These are phyloP conservation scores for Drosophila meridionalis DNA, from an alignment of 2,888 invertebrate genomes.

Conservation along the genomic window DNA sequence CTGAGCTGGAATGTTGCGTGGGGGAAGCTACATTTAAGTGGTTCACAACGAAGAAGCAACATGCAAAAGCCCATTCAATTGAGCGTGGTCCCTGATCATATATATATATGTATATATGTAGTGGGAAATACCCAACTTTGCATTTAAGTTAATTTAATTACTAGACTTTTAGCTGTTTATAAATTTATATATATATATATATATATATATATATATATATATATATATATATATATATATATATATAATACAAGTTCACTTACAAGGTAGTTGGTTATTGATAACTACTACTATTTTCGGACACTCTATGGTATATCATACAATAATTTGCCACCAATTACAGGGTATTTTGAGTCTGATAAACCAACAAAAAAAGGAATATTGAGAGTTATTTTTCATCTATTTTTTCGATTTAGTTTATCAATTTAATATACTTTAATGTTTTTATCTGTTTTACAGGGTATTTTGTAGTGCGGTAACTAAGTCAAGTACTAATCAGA, in stretches of 20 bases:
- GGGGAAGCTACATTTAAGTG: conserved; percentile 18
- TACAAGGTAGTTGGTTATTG: not conserved
- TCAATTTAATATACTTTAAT: not conserved
- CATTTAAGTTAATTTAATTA: not conserved
- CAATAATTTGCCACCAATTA: too few species aligned
- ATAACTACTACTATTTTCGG: too few species aligned
- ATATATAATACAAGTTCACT: too few species aligned
- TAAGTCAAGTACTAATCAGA: not conserved
- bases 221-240: too few species aligned
- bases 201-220: too few species aligned
- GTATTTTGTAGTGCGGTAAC: not conserved
- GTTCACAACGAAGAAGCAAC: not conserved
- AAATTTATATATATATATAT: not conserved
- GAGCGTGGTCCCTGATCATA: not conserved
- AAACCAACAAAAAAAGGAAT: not conserved
- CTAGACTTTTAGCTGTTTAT: not conserved
- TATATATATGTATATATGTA: not conserved
- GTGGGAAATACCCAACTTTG: not conserved
- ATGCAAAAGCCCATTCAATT: conserved; percentile 11
- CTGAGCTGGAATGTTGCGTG: conserved; percentile 12
- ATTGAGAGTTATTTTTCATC: not conserved
- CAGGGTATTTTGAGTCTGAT: too few species aligned
- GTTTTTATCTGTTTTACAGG: not conserved
- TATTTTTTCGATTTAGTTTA: not conserved
- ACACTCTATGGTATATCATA: too few species aligned